Conservation (phyloP, 2,113 vertebrate genomes). For the Ariopsis seemanni region DNA sequence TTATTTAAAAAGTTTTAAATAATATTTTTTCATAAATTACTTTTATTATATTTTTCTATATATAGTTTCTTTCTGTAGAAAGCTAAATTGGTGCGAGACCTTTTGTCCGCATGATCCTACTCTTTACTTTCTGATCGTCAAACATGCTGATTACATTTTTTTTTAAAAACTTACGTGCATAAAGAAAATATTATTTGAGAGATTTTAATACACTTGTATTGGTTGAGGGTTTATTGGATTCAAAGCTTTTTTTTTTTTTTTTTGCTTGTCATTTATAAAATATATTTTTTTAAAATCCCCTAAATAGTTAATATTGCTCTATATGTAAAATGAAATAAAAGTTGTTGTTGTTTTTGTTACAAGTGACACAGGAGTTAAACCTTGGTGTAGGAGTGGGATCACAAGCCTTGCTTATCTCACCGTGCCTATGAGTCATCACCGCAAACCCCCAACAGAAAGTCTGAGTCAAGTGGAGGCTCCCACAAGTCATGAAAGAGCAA, state of each 20-base stretch:
- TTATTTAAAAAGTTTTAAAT: too few species aligned
- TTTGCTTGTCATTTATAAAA: not conserved
- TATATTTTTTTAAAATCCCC: not conserved
- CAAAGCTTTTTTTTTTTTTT: not conserved
- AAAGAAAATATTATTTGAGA: not conserved
- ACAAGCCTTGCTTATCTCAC: not conserved
- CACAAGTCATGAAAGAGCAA: not conserved
- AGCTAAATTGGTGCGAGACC: too few species aligned
- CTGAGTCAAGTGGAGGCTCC: conserved; percentile 11
- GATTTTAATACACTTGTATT: not conserved
- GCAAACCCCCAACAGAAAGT: conserved; percentile 10
- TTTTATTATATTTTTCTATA: too few species aligned
- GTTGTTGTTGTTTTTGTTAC: too few species aligned
- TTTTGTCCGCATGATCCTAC: not conserved
- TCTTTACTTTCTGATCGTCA: not conserved
- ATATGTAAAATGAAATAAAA: not conserved
- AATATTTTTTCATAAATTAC: too few species aligned
- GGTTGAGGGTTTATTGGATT: not conserved
- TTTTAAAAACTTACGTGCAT: not conserved
- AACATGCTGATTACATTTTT: too few species aligned
- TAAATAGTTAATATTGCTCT: too few species aligned
- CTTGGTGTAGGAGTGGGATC: conserved; percentile 33
- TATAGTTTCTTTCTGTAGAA: too few species aligned
- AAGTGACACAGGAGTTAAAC: too few species aligned
- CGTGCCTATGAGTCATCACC: conserved; percentile 37